These are phyloP conservation scores for Lucinisca nassula DNA, from an alignment of 2,888 invertebrate species.

Conservation along the genomic window DNA sequence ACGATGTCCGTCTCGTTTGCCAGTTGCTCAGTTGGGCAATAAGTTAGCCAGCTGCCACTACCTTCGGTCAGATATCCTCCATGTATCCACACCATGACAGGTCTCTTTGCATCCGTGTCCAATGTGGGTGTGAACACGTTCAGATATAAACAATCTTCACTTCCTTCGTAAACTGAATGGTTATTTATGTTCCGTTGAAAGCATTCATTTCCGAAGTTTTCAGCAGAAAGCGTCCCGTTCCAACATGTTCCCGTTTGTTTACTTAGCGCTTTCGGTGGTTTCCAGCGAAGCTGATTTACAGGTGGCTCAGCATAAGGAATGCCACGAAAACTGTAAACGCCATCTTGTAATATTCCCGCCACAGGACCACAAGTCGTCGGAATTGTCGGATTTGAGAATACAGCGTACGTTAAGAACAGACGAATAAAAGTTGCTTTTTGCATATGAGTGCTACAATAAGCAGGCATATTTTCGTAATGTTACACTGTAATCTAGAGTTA, in stretches of 20 bases:
- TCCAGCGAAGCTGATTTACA: conserved; percentile 68
- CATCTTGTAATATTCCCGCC: conserved; percentile 58
- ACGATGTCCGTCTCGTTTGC: conserved; percentile 94
- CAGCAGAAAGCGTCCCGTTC: conserved; percentile 68
- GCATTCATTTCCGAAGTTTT: conserved; percentile 69
- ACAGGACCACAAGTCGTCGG: conserved; percentile 75
- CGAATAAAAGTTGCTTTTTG: too few species aligned
- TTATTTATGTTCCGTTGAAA: conserved; percentile 63
- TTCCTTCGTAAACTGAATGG: conserved; percentile 53
- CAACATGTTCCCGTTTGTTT: conserved; percentile 69
- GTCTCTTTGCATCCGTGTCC: conserved; percentile 69
- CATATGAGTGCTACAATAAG: too few species aligned
- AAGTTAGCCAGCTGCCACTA: conserved; percentile 74
- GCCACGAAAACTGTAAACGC: conserved; percentile 71
- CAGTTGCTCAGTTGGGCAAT: conserved; percentile 92
- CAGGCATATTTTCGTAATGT: too few species aligned
- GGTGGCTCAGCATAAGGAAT: conserved; percentile 79
- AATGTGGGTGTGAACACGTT: conserved; percentile 83
- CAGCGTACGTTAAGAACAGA: too few species aligned
- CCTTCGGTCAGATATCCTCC: conserved; percentile 79
- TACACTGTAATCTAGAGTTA: too few species aligned
- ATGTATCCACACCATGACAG: conserved; percentile 86
- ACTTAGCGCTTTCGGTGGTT: conserved; percentile 63
- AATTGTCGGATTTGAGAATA: background rate
- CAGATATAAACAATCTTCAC: conserved; percentile 55